Percentiles rank a stretch among this genome's conserved stretches.
Conservation (phyloP, 2,113 vertebrate genomes). For the Perca schrenkii region DNA sequence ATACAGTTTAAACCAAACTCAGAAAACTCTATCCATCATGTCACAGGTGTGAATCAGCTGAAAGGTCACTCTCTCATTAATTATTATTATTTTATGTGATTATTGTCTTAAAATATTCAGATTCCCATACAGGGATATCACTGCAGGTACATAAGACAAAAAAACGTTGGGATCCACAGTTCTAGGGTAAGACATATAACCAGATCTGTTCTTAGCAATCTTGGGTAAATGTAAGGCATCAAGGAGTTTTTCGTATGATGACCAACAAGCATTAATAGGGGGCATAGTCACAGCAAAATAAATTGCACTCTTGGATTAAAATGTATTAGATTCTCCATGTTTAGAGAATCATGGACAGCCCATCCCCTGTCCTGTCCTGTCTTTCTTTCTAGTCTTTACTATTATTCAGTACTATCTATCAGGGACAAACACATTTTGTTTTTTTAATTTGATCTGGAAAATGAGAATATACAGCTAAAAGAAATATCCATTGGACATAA, state of each 20-base stretch:
- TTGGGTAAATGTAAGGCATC: background rate
- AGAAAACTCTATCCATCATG: background rate
- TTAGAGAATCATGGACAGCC: too few species aligned
- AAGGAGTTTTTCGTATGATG: background rate
- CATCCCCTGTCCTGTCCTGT: too few species aligned
- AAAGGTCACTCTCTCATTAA: background rate
- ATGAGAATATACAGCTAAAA: background rate
- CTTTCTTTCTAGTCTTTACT: background rate
- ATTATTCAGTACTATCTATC: background rate
- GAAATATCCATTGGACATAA: too few species aligned
- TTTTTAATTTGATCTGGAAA: background rate
- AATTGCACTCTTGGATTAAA: background rate
- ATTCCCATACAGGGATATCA: too few species aligned
- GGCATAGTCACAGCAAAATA: background rate
- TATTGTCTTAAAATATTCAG: background rate
- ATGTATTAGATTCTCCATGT: background rate
- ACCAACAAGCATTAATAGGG: background rate
- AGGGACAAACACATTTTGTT: background rate
- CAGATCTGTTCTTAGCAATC: background rate
- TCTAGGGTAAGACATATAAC: too few species aligned
- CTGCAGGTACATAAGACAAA: too few species aligned
- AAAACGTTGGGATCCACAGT: too few species aligned
- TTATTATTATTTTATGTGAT: background rate
- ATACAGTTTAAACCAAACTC: constrained; percentile 3
- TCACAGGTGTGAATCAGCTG: background rate